Evolutionary conservation across 2,888 invertebrate species (phyloP).

Genomic region (Synergus laeviventris): DNA sequence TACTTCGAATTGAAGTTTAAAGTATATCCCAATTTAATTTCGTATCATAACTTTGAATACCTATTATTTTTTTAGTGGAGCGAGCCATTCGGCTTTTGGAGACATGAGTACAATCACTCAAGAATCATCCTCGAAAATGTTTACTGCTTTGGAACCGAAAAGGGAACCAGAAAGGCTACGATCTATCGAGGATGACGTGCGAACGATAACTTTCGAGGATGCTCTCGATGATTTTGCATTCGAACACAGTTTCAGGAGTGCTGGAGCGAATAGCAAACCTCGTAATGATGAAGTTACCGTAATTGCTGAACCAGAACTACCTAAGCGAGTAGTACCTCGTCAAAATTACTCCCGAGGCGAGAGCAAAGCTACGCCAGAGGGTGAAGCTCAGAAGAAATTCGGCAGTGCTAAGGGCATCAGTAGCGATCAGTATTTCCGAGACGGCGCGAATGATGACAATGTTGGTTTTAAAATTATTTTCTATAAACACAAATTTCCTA

Average conservation of each 20-base stretch:
- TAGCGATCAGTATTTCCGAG: conserved; percentile 97
- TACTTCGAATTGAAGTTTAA: too few species aligned
- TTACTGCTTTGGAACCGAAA: conserved; percentile 63
- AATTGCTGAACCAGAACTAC: conserved; percentile 69
- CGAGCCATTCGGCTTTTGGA: conserved; percentile 90
- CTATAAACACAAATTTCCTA: not conserved
- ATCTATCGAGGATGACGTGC: conserved; percentile 60
- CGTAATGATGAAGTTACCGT: conserved; percentile 76
- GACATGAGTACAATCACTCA: conserved; percentile 96
- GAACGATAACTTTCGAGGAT: conserved; percentile 60
- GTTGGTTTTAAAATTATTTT: conserved; percentile 42
- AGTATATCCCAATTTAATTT: not conserved
- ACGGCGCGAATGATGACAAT: conserved; percentile 78
- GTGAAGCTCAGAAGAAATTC: conserved; percentile 95
- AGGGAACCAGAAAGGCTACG: conserved; percentile 36
- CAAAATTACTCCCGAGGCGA: conserved; percentile 57
- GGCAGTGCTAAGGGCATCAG: conserved; percentile 98
- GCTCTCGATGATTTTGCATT: conserved; percentile 76
- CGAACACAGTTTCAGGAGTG: conserved; percentile 61
- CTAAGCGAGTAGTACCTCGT: conserved; percentile 62
- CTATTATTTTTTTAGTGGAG: conserved; percentile 76
- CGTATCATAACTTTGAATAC: not conserved
- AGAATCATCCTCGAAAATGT: conserved; percentile 78
- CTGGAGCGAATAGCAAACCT: conserved; percentile 61
- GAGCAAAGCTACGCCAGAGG: conserved; percentile 76